phyloP scores from a whole-genome alignment of 2,888 invertebrate species.

The Drosophila fulvimacula region DNA sequence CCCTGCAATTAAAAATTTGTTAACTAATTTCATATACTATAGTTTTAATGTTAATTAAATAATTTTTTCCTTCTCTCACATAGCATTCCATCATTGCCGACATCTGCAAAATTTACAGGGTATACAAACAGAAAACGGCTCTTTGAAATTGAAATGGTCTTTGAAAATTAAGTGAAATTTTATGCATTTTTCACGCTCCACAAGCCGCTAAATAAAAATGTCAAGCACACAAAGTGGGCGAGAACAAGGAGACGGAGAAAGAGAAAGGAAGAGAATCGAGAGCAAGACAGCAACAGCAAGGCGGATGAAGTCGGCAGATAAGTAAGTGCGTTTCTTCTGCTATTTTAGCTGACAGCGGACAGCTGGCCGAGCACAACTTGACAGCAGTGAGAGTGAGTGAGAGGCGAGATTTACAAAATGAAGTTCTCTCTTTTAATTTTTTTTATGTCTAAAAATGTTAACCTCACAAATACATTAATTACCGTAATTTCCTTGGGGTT shows the following conservation, averaged over 20 bases:
- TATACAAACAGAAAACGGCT: conserved; percentile 26
- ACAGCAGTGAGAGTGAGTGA: conserved; percentile 14
- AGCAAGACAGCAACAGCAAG: neutral
- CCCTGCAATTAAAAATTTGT: too few relatives aligned
- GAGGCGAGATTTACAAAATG: conserved; percentile 54
- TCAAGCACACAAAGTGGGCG: conserved; percentile 65
- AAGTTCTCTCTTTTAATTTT: too few relatives aligned
- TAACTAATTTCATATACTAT: too few relatives aligned
- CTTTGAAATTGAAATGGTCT: conserved; percentile 69
- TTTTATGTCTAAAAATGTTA: too few relatives aligned
- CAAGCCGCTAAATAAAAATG: conserved; percentile 80
- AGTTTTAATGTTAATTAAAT: too few relatives aligned
- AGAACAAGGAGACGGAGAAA: neutral
- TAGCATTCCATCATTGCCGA: neutral
- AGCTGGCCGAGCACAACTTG: conserved; percentile 52
- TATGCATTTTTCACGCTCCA: conserved; percentile 79
- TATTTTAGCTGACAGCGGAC: conserved; percentile 62
- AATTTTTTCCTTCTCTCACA: neutral
- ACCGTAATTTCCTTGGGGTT: neutral
- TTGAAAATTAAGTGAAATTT: conserved; percentile 80
- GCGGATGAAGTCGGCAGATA: conserved; percentile 64
- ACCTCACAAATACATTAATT: too few relatives aligned
- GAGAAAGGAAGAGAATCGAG: neutral
- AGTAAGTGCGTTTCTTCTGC: conserved; percentile 71
- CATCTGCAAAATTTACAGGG: neutral